Evolutionary conservation across 2,888 invertebrate species (phyloP), one percentile per base, ranked within the genome.

Genomic region (Melipona bicolor): DNA sequence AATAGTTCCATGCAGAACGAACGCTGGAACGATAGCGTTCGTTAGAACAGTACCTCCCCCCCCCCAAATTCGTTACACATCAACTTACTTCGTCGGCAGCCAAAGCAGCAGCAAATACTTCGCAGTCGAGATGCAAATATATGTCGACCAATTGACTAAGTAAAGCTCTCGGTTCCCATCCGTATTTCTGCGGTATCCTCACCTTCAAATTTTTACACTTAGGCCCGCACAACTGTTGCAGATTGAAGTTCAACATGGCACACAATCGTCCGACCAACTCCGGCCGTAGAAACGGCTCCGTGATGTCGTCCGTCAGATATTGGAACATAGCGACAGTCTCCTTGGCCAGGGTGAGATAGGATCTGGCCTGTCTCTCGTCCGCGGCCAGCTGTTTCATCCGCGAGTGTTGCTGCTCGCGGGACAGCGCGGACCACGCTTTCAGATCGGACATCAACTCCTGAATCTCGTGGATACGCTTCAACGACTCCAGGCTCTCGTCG

Each of bases 271-370:
- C 98, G 65, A 98, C 98, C 86, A 99, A 95, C 95, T 99, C 99
- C 2, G 98, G 97, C 85, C 98, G 96, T 90, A 99, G 96, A 95
- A 99, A 99, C 64, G 99, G 99, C 93, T 98, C 98, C 92, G 97
- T 97, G 90, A 99, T 99, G 93, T 98, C 98, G 91, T 97, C 97
- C 32, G 99, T 99, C 90, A 99, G 96, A 95, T 99, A 99, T 94
- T 99, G 98, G 94, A 99, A 97, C 98, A 99, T 98, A 94, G 99
- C 98, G 71, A 99, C 99, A 0, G 99, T 99, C 95, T 99, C 99
- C 87, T 98, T 96, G 68, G 98, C 98, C 83, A 99, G 95, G 4
- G 98, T 98, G 90, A 99, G 95, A 95, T 99, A 99, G 0, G 98
- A 98, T 77, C 97, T 96, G 93, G 98, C 98, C 94, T 98, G 98